Conservation (phyloP, 2,888 invertebrate species). For the Himalopsyche tibetana region DNA sequence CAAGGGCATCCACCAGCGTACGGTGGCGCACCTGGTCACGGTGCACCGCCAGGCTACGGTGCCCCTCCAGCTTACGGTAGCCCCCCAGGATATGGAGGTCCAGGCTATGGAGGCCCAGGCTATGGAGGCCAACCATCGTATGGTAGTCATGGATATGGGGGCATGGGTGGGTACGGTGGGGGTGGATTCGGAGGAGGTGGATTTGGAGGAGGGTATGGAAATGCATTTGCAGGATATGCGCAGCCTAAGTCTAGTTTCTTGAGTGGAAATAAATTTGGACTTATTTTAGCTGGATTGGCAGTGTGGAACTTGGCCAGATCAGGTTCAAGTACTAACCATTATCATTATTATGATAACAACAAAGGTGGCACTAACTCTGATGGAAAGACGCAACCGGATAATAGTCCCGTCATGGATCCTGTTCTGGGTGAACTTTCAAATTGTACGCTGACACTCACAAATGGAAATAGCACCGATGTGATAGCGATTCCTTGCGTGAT, state of each 20-base stretch:
- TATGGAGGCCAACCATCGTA: conserved; percentile 71
- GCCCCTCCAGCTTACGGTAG: conserved; percentile 53
- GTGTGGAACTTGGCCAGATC: conserved; percentile 76
- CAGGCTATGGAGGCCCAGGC: conserved; percentile 68
- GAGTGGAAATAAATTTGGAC: conserved; percentile 68
- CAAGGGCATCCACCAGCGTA: conserved; percentile 67
- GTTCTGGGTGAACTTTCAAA: conserved; percentile 72
- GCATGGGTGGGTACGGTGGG: conserved; percentile 69
- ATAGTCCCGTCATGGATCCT: conserved; percentile 70
- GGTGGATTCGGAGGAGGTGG: conserved; percentile 70
- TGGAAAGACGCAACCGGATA: conserved; percentile 70
- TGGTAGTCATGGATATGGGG: conserved; percentile 65
- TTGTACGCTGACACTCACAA: conserved; percentile 74
- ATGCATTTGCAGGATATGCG: conserved; percentile 71
- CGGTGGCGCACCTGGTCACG: conserved; percentile 55
- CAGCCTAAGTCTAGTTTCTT: conserved; percentile 62
- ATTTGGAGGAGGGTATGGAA: conserved; percentile 73
- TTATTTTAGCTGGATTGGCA: conserved; percentile 75
- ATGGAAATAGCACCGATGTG: conserved; percentile 72
- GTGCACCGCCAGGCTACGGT: conserved; percentile 49
- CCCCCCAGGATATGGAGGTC: conserved; percentile 68
- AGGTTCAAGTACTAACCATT: conserved; percentile 72
- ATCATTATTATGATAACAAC: conserved; percentile 75
- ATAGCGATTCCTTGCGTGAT: conserved; percentile 76
- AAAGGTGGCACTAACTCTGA: conserved; percentile 71